phyloP scores from a whole-genome alignment of 2,797 vertebrate species.

The Channallabes apus region DNA sequence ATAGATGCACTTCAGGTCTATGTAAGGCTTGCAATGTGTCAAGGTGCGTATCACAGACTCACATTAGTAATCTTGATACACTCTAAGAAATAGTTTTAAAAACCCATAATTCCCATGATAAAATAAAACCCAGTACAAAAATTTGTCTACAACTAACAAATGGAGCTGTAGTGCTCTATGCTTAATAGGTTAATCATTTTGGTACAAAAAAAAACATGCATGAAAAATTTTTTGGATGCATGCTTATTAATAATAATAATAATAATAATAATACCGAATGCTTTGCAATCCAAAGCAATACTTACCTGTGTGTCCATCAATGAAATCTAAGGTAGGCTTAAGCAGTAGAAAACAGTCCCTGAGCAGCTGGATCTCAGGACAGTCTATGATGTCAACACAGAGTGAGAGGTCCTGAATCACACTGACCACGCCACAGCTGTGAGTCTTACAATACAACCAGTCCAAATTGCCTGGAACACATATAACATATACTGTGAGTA shows the following conservation, averaged over 20 bases:
- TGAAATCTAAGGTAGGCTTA: constrained; percentile 70
- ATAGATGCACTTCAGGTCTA: not conserved
- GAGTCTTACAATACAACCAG: constrained; percentile 80
- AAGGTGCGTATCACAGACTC: not conserved
- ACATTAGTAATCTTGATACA: not conserved
- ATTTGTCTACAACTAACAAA: not conserved
- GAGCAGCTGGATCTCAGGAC: constrained; percentile 72
- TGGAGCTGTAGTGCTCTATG: not conserved
- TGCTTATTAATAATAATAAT: not conserved
- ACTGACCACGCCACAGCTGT: constrained; percentile 68
- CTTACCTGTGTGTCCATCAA: constrained; percentile 71
- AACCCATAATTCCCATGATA: not conserved
- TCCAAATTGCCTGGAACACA: constrained; percentile 73
- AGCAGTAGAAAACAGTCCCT: constrained; percentile 75
- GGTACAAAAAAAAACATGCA: not conserved
- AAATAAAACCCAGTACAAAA: not conserved
- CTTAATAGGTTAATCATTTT: not conserved
- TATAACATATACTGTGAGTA: not conserved
- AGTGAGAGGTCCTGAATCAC: constrained; percentile 77
- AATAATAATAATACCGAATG: too few relatives aligned
- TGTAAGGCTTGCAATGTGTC: not conserved
- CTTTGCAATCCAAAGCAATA: not conserved
- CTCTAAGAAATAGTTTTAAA: not conserved
- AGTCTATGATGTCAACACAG: constrained; percentile 65
- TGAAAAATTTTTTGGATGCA: not conserved